Base-by-base conservation (phyloP, 53 echinoderm and acorn worm genomes). In the Apostichopus leukothele region DNA sequence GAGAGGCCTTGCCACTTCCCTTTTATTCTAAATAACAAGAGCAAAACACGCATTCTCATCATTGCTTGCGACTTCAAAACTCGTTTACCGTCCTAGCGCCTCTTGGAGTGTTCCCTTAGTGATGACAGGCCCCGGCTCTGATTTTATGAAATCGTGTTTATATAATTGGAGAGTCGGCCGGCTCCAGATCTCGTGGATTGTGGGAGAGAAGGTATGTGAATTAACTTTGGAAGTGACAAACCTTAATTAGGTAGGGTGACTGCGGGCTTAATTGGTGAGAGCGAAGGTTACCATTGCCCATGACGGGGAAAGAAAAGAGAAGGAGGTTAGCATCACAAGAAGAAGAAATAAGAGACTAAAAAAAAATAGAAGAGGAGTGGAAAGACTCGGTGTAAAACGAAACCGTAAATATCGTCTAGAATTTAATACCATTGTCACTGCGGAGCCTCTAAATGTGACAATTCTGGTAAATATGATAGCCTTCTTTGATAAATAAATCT, bases 231-330 rank as follows among this genome's bases (percentile, higher is more conserved):
- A 81, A 59, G 81, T 81, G 81, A 59, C 81, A 54, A 81, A 81
- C 20, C 81, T 81, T 81, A 81, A 81, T 81, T 81, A 81, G 81
- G 81, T 55, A 81, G 60, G 81, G 81, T 81, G 81, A 81, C 25
- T 54, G 55, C 5, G 18, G 60, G 25, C 81, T 81, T 81, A 71
- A 71, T 71, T 71, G 71, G 71, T 71, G 71, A 18, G 71, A 19
- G 71, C 6, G 20, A 19, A 16, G 71, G 20, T 16, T 71, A 71
- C 0, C 18, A 71, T n/a, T 71, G 18, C 71, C 18, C 63, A 63
- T 13, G 16, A 63, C 63, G 16, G 63, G 16, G 63, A 71, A 1
- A 68, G 18, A 68, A 71, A 71, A 18, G 57, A 57, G 9, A 57
- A 57, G 57, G 1, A 57, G 57, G 57, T 39, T 39, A 39, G 39